These are phyloP conservation scores for Elephas maximus DNA, from an alignment of 2,113 vertebrate species.

Conservation along the genomic window DNA sequence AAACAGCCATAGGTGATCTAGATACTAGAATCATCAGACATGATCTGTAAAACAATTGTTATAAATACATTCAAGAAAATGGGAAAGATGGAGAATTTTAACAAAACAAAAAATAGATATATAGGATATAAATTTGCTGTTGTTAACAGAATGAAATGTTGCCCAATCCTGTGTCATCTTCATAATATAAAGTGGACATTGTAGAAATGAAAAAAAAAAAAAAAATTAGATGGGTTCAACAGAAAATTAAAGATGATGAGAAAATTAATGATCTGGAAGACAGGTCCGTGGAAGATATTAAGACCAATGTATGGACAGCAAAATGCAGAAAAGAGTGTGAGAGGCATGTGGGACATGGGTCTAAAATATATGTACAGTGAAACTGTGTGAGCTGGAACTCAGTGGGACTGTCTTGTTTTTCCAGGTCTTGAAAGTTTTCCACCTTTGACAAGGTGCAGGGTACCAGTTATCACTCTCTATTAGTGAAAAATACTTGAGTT, in stretches of 20 bases:
- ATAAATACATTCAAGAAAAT: background rate
- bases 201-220: background rate
- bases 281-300: background rate
- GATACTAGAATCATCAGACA: background rate
- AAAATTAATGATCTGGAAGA: background rate
- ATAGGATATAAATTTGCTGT: background rate
- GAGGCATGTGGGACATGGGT: background rate
- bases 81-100: background rate
- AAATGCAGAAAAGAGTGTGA: background rate
- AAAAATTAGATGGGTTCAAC: background rate
- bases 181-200: constrained; percentile 28
- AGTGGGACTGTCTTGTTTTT: no score
- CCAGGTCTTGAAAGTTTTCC: no score
- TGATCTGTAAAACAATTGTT: background rate
- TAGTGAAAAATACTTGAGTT: no score
- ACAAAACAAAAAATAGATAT: background rate
- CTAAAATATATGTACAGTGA: background rate
- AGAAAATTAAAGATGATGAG: constrained; percentile 15
- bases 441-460: no score
- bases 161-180: no score
- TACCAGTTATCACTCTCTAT: no score
- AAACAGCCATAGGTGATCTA: background rate
- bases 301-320: background rate
- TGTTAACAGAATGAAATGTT: background rate
- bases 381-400: no score